Evolutionary conservation across 2,113 vertebrate genomes (phyloP).

Genomic region (Protobothrops mucrosquamatus): DNA sequence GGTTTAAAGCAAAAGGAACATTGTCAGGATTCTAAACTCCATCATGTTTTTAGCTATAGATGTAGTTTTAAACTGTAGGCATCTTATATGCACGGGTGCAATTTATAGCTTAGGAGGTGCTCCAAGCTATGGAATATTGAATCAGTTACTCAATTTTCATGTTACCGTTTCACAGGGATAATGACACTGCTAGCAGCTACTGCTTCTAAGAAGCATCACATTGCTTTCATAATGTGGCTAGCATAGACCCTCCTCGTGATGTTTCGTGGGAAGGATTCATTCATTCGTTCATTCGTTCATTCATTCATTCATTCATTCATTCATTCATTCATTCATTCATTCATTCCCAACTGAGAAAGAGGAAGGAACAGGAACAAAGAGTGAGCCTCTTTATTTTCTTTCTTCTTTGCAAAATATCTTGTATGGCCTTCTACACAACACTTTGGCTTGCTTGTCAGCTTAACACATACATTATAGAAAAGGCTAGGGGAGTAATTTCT

Average conservation of each 20-base stretch:
- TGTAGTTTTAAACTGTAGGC: neutral
- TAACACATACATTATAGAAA: neutral
- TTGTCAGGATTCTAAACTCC: slow-evolving; percentile 45
- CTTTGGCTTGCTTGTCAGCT: neutral
- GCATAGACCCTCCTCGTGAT: slow-evolving; percentile 38
- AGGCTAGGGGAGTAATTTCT: neutral
- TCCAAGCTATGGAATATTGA: slow-evolving; percentile 48
- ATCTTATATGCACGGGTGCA: slow-evolving; percentile 39
- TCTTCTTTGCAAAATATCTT: neutral
- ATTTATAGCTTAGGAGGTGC: slow-evolving; percentile 50
- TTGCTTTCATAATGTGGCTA: slow-evolving; percentile 56
- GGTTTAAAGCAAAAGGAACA: neutral
- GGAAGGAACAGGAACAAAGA: too few relatives aligned
- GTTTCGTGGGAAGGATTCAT: slow-evolving; percentile 16
- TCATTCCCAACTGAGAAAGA: slow-evolving; percentile 26
- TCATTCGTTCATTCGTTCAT: slow-evolving; percentile 43
- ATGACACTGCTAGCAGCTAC: slow-evolving; percentile 34
- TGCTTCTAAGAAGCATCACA: slow-evolving; percentile 36
- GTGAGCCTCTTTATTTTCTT: neutral
- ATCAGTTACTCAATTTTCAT: slow-evolving; percentile 63
- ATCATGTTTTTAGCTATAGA: neutral
- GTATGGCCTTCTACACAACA: neutral
- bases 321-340: slow-evolving; percentile 29
- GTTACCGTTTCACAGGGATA: slow-evolving; percentile 48
- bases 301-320: slow-evolving; percentile 31